Base-by-base conservation (phyloP, 2,113 vertebrate genomes). In the Malaclemys terrapin region DNA sequence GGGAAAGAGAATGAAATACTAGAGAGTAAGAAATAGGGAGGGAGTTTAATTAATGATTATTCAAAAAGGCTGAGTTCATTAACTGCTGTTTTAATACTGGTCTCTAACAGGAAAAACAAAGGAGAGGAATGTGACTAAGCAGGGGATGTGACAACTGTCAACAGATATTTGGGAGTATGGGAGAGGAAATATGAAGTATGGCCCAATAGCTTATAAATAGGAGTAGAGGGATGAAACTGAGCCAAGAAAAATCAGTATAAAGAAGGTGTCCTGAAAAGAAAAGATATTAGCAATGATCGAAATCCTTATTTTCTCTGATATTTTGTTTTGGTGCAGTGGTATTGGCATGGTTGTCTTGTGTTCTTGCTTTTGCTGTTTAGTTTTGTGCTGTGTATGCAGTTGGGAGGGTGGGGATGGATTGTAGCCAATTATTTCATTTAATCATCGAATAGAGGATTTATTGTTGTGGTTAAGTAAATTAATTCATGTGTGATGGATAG, bases 1-100 rank as follows among this genome's bases (percentile, higher is more conserved):
- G 53, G 84, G 49, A 47, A 45, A 78, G 75, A 25, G 42, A 89
- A 57, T 84, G 82, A 89, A 95, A 92, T 91, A 97, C 62, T 94
- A 92, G 94, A 80, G 88, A 89, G 93, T 94, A 95, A 94, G 79
- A 88, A 80, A 87, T 93, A 78, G 91, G 89, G 95, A 88, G 89
- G 84, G 76, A 92, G 86, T 89, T 69, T 89, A 95, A 96, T 96
- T 95, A 81, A 95, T 96, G 92, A 88, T 92, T 85, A 89, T 95
- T 93, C 91, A 92, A 93, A 95, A 93, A 20, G 53, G 53, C 88
- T 87, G 82, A 94, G 85, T 42, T 89, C 86, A 87, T 94, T 53
- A 27, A 91, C 92, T 91, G 84, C 52, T 57, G 85, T 85, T 78
- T 72, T 88, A 89, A 95, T 96, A 95, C 9, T 86, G 11, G 29